A percentile compares a stretch with the other conserved stretches of the same genome.
These are phyloP conservation scores for Lepidostoma basale DNA, from an alignment of 1,140 invertebrate genomes.

Conservation along the genomic window DNA sequence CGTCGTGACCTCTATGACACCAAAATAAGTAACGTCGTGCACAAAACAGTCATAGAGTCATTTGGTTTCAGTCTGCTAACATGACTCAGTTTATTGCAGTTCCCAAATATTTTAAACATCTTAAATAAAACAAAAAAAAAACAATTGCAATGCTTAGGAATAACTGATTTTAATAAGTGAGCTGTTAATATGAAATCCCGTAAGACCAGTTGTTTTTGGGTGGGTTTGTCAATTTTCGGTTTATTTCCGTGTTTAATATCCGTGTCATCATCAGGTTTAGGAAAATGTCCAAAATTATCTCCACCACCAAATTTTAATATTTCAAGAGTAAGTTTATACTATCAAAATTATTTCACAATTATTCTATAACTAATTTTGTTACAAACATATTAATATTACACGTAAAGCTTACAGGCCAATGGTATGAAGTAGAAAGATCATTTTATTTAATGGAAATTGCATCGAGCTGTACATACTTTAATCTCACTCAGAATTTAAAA, in stretches of 20 bases:
- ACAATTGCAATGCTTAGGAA: too few relatives aligned
- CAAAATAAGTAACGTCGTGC: too few relatives aligned
- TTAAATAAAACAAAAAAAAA: too few relatives aligned
- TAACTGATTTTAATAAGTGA: too few relatives aligned
- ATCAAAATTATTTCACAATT: constrained; percentile 17
- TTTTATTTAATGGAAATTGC: constrained; percentile 73
- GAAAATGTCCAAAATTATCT: constrained; percentile 65
- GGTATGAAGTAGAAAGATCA: constrained; percentile 75
- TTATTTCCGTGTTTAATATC: not conserved
- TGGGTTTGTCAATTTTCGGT: not conserved
- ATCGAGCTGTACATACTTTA: constrained; percentile 67
- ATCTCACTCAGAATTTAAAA: constrained; percentile 59
- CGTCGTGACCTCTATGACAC: too few relatives aligned
- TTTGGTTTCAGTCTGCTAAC: too few relatives aligned
- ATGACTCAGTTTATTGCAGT: too few relatives aligned
- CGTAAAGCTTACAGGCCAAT: constrained; percentile 69
- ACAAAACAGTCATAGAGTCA: too few relatives aligned
- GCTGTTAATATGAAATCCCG: not conserved
- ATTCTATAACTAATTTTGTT: not conserved
- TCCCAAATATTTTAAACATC: too few relatives aligned
- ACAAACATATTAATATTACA: constrained; percentile 15
- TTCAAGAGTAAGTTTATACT: constrained; percentile 58
- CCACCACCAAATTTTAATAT: constrained; percentile 66
- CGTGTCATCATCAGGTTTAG: constrained; percentile 56
- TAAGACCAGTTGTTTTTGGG: not conserved